Base-by-base conservation (phyloP, 2,797 vertebrate species). In the Malacoctenus gilli region DNA sequence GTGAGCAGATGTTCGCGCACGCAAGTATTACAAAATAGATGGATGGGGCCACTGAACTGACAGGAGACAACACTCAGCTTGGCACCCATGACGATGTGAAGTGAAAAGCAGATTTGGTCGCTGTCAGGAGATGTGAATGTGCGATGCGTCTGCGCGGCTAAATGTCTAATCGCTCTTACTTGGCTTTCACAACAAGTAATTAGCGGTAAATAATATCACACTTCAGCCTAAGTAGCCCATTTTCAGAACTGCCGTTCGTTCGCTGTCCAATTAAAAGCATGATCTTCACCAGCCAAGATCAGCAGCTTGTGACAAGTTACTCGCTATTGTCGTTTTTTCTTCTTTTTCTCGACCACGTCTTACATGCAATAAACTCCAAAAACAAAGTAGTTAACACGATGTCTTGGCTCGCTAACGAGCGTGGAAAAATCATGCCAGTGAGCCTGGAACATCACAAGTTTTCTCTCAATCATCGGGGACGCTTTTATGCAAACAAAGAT, bases 391-490 rank as follows among this genome's bases (percentile, higher is more conserved):
- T 42, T 13, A 30, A 41, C 19, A 12, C 1, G n/a, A n/a, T 34
- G 22, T 35, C 66, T 52, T 75, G 42, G 58, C 47, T 40, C 25
- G 31, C 37, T 68, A 79, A 60, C 36, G 12, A 13, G 23, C 76
- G 68, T 51, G 73, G 56, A 66, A 66, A 77, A 67, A 71, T 60
- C 58, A 60, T 44, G 59, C 25, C 9, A n/a, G n/a, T n/a, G n/a
- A n/a, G n/a, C 36, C 47, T 55, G 57, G 57, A 50, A 54, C 36
- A n/a, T n/a, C n/a, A n/a, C n/a, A n/a, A n/a, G n/a, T n/a, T n/a
- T 40, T 21, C 19, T 13, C 2, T 20, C 4, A n/a, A 13, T 12
- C 1, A 13, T 1, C 8, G 12, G 10, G 20, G 1, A 22, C 6
- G 11, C 3, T 20, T 35, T 35, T 6, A 35, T 21, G 38, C 16